phyloP scores from a whole-genome alignment of 2,113 vertebrate genomes.

The Toxotes jaculatrix region DNA sequence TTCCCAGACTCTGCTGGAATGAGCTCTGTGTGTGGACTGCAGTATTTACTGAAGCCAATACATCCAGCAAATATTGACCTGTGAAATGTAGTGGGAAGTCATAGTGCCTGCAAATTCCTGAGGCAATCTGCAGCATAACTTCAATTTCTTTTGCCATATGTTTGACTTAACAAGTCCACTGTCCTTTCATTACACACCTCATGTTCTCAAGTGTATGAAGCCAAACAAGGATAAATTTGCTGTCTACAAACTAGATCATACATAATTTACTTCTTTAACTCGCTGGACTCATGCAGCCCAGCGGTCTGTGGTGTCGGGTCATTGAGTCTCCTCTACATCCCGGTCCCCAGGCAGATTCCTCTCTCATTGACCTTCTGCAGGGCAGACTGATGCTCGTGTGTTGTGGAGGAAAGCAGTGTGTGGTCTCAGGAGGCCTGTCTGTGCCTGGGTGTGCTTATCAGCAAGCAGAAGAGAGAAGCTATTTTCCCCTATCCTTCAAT shows the following conservation, averaged over 20 bases:
- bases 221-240: slow-evolving; percentile 61
- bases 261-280: slow-evolving; percentile 66
- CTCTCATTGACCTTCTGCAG: slow-evolving; percentile 75
- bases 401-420: slow-evolving; percentile 57
- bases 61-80: slow-evolving; percentile 80
- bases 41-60: slow-evolving; percentile 72
- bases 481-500: slow-evolving; percentile 69
- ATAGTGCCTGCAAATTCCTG: slow-evolving; percentile 35
- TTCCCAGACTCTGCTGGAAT: slow-evolving; percentile 67
- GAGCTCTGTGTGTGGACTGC: slow-evolving; percentile 55
- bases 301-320: slow-evolving; percentile 60
- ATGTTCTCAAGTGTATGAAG: slow-evolving; percentile 42
- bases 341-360: slow-evolving; percentile 56
- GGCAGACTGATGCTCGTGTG: slow-evolving; percentile 54
- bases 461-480: slow-evolving; percentile 63
- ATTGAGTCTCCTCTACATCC: slow-evolving; percentile 50
- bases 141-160: slow-evolving; percentile 65
- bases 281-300: slow-evolving; percentile 23
- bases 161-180: slow-evolving; percentile 68
- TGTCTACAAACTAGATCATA: slow-evolving; percentile 60
- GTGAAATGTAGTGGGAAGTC: slow-evolving; percentile 57
- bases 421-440: slow-evolving; percentile 76
- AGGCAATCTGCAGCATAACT: slow-evolving; percentile 60
- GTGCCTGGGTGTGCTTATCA: slow-evolving; percentile 72
- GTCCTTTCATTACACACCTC: slow-evolving; percentile 52